phyloP scores from a whole-genome alignment of 2,888 invertebrate species.

The Trissonchulus sp. region DNA sequence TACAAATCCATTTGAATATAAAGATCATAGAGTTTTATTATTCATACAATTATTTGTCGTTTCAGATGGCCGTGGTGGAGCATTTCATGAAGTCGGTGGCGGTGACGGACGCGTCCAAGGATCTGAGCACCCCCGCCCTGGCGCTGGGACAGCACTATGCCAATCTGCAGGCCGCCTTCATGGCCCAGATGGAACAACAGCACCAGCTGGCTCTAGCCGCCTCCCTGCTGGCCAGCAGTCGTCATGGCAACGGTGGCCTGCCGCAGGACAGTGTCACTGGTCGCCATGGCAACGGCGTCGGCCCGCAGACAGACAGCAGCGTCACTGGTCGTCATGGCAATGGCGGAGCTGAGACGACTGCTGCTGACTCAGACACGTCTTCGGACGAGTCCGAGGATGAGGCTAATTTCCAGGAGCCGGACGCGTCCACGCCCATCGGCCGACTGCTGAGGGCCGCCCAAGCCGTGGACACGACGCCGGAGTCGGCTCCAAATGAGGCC shows the following conservation, averaged over 20 bases:
- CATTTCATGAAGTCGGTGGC: not conserved
- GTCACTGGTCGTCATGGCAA: no score
- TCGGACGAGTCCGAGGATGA: no score
- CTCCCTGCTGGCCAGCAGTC: no score
- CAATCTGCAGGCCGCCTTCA: slow-evolving; percentile 28
- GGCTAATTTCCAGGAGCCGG: no score
- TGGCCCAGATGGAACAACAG: not conserved
- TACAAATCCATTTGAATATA: no score
- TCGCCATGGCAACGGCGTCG: not conserved
- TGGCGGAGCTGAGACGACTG: no score
- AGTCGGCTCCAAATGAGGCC: not conserved
- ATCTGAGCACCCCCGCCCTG: slow-evolving; percentile 32
- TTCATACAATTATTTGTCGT: no score
- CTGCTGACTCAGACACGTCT: no score
- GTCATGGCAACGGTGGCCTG: not conserved
- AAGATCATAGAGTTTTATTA: no score
- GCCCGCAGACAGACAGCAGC: no score
- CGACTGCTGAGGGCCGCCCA: not conserved
- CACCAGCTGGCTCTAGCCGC: not conserved
- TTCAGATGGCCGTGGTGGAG: not conserved
- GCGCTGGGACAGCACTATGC: slow-evolving; percentile 45
- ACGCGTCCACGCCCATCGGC: not conserved
- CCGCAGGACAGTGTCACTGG: no score
- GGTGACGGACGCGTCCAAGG: not conserved
- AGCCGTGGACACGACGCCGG: not conserved